Evolutionary conservation across 2,888 invertebrate species (phyloP).

Genomic region (Pterostichus niger): DNA sequence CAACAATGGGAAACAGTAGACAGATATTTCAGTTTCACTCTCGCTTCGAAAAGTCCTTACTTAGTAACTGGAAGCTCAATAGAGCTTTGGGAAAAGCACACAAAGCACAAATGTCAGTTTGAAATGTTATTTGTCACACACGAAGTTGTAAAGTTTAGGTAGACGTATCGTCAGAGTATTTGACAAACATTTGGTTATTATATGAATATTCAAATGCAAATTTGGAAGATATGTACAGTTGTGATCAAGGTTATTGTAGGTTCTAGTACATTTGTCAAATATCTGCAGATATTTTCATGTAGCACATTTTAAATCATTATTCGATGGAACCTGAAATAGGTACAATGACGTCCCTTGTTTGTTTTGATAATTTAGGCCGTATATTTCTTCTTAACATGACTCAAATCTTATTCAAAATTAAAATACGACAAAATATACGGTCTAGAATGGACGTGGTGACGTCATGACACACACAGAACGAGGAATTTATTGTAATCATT

Average conservation of each 20-base stretch:
- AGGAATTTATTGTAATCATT: no score
- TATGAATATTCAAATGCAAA: background rate
- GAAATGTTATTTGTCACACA: conserved; percentile 43
- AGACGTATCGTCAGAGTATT: background rate
- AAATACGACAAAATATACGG: conserved; percentile 18
- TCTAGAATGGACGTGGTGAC: conserved; percentile 8
- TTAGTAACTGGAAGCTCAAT: conserved; percentile 29
- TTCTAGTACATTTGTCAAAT: conserved; percentile 17
- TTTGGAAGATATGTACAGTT: conserved; percentile 1
- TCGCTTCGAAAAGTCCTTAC: conserved; percentile 19
- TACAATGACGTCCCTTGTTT: conserved; percentile 29
- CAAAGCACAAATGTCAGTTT: conserved; percentile 46
- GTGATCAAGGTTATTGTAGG: background rate
- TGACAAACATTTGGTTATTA: conserved; percentile 1
- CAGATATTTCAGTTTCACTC: conserved; percentile 23
- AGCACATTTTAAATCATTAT: conserved; percentile 5
- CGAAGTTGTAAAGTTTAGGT: background rate
- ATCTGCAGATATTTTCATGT: background rate
- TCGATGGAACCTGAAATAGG: conserved; percentile 3
- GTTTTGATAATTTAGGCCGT: conserved; percentile 28
- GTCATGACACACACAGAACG: conserved; percentile 8
- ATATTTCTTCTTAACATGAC: conserved; percentile 17
- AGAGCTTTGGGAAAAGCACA: conserved; percentile 42
- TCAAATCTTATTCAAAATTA: background rate
- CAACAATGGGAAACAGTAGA: conserved; percentile 52